These are phyloP conservation scores for Microdon myrmicae DNA, from an alignment of 2,888 invertebrate species.

Conservation along the genomic window DNA sequence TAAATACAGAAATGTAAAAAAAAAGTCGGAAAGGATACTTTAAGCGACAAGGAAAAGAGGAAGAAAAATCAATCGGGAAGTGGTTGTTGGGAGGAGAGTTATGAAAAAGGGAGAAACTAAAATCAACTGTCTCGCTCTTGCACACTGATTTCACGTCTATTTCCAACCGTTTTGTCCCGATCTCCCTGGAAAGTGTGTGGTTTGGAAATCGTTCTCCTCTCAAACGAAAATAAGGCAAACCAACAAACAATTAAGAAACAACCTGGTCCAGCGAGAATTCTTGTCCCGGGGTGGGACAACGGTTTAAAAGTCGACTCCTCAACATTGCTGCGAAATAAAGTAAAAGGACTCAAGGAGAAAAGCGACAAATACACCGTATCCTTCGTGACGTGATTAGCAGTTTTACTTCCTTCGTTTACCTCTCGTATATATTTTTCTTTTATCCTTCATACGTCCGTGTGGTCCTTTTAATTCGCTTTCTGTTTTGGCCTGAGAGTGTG, in stretches of 20 bases:
- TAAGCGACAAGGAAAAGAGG: conserved; percentile 2
- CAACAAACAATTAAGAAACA: conserved; percentile 48
- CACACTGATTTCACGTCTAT: conserved; percentile 20
- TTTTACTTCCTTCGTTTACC: conserved; percentile 2
- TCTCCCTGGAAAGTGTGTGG: conserved; percentile 34
- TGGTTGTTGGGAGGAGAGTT: conserved; percentile 23
- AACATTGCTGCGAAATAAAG: conserved; percentile 27
- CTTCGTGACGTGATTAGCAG: conserved; percentile 21
- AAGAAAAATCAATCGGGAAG: conserved; percentile 48
- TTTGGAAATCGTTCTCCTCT: conserved; percentile 23
- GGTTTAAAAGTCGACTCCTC: conserved; percentile 32
- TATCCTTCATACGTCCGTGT: conserved; percentile 20
- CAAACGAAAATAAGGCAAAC: conserved; percentile 33
- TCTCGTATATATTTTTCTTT: too few species aligned
- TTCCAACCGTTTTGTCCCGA: conserved; percentile 28
- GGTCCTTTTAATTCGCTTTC: too few species aligned
- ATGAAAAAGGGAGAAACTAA: conserved; percentile 25
- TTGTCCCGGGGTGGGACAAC: conserved; percentile 29
- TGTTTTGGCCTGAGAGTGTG: conserved; percentile 6
- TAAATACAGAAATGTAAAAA: too few species aligned
- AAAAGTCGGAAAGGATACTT: conserved; percentile 21
- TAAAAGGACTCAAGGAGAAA: conserved; percentile 1
- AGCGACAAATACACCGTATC: too few species aligned
- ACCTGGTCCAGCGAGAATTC: conserved; percentile 38
- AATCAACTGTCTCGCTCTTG: conserved; percentile 41